phyloP scores from a whole-genome alignment of 35 echinoderm and acorn worm genomes.

The Nesometra sesokonis region DNA sequence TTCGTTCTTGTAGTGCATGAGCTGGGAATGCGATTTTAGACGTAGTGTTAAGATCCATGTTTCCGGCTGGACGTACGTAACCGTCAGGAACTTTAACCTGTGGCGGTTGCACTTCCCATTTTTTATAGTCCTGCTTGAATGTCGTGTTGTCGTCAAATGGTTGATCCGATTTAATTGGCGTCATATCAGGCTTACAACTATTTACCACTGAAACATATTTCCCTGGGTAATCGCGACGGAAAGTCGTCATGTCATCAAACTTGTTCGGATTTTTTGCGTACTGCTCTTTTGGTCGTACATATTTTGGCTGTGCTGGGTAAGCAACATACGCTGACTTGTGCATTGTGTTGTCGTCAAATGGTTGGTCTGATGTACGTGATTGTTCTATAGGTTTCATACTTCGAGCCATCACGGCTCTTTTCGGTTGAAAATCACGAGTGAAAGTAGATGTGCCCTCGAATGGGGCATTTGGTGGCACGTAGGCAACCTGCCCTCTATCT shows the following conservation, averaged over 20 bases:
- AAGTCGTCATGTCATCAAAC: conserved; percentile 79
- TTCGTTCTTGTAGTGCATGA: conserved; percentile 54
- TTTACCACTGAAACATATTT: conserved; percentile 33
- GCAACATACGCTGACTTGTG: conserved; percentile 75
- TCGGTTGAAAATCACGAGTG: conserved; percentile 69
- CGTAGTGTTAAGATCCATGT: conserved; percentile 79
- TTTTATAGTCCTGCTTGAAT: conserved; percentile 57
- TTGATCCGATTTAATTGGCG: conserved; percentile 55
- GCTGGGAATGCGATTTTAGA: conserved; percentile 61
- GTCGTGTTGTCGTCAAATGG: conserved; percentile 95
- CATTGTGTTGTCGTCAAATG: conserved; percentile 83
- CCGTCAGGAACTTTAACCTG: conserved; percentile 47
- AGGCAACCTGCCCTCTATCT: conserved; percentile 32
- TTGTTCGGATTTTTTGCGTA: conserved; percentile 64
- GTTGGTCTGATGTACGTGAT: conserved; percentile 42
- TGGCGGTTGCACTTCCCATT: conserved; percentile 48
- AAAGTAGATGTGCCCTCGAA: conserved; percentile 95
- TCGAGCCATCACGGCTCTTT: conserved; percentile 38
- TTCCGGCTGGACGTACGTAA: conserved; percentile 53
- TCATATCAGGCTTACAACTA: conserved; percentile 67
- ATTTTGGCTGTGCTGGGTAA: conserved; percentile 53
- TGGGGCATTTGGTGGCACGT: conserved; percentile 67
- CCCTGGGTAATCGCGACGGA: conserved; percentile 59
- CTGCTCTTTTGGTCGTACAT: conserved; percentile 28
- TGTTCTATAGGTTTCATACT: conserved; percentile 68